Percentiles rank a stretch among this genome's conserved stretches.
These are phyloP conservation scores for Caenorhabditis tropicalis DNA, from an alignment of 1,140 invertebrate species.

Conservation along the genomic window DNA sequence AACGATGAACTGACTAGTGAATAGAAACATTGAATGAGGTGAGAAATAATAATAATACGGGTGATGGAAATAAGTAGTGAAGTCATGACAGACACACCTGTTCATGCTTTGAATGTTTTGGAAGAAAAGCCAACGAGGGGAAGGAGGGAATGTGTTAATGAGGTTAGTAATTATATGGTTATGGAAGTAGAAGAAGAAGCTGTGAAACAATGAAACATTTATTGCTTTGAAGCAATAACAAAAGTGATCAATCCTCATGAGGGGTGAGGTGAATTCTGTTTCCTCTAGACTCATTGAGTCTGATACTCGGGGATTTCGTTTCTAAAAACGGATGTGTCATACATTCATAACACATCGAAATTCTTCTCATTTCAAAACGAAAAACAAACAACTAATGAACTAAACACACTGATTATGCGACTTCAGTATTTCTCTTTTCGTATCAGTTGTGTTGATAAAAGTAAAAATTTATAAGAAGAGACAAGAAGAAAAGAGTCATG, in stretches of 20 bases:
- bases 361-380: no score
- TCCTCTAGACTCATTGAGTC: no score
- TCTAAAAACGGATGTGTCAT: no score
- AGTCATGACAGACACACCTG: background rate
- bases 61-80: background rate
- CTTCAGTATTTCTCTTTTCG: background rate
- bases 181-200: no score
- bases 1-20: background rate
- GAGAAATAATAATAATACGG: slow-evolving; percentile 31
- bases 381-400: background rate
- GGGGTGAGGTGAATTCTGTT: background rate
- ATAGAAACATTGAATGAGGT: slow-evolving; percentile 41
- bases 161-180: slow-evolving; percentile 36
- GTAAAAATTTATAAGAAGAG: background rate
- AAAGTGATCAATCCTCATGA: background rate
- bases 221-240: background rate
- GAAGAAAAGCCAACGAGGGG: background rate
- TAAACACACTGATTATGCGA: background rate
- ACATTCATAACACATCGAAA: no score
- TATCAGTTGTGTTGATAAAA: background rate
- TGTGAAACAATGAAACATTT: slow-evolving; percentile 36
- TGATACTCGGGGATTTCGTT: no score
- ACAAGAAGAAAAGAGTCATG: slow-evolving; percentile 9
- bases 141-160: slow-evolving; percentile 17
- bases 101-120: background rate